Evolutionary conservation across 2,797 vertebrate species (phyloP).

Genomic region (Eptatretus atami): DNA sequence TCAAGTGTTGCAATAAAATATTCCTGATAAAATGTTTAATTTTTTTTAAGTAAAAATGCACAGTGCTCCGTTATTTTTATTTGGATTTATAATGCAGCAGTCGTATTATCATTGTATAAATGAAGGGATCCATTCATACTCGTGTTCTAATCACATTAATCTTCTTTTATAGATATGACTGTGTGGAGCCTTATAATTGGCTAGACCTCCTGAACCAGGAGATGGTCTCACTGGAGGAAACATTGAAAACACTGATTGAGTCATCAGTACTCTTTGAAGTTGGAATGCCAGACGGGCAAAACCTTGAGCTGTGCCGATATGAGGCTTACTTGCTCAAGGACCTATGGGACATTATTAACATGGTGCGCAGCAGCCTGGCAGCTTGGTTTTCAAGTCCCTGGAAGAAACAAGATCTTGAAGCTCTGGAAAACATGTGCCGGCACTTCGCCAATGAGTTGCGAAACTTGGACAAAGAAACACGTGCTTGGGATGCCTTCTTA

Average conservation of each 20-base stretch:
- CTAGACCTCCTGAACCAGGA: conserved; percentile 30
- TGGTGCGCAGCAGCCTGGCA: conserved; percentile 31
- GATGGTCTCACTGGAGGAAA: conserved; percentile 37
- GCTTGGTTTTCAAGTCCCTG: conserved; percentile 45
- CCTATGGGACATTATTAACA: conserved; percentile 47
- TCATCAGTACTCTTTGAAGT: conserved; percentile 62
- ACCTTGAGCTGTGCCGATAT: conserved; percentile 48
- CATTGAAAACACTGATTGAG: conserved; percentile 33
- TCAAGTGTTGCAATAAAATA: no score
- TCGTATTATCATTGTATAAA: no score
- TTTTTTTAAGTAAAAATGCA: no score
- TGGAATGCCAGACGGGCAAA: conserved; percentile 38
- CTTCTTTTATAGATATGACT: conserved; percentile 31
- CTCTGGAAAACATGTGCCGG: conserved; percentile 56
- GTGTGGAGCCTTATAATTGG: conserved; percentile 24
- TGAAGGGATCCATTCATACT: no score
- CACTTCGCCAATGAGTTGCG: conserved; percentile 38
- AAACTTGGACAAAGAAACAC: conserved; percentile 43
- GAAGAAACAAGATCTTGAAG: conserved; percentile 45
- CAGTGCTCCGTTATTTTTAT: no score
- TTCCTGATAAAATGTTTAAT: no score
- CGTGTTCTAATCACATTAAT: neutral
- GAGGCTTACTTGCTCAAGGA: conserved; percentile 47
- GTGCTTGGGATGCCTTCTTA: conserved; percentile 41
- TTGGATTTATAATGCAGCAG: no score